Percentiles rank a stretch among this genome's conserved stretches.
Conservation (phyloP, 2,113 vertebrate genomes). For the Gymnocephalus cernua region DNA sequence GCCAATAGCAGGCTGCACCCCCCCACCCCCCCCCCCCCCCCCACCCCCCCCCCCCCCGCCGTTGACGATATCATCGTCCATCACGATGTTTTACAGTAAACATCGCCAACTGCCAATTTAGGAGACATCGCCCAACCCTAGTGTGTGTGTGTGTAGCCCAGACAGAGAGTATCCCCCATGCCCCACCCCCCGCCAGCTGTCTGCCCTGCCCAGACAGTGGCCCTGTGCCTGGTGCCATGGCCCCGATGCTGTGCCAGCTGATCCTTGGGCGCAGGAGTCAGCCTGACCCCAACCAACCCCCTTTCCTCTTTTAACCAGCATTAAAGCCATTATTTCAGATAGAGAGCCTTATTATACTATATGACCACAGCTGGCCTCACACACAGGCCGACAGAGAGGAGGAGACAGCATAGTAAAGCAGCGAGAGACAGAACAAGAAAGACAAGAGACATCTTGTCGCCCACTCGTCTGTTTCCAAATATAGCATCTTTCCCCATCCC, state of each 20-base stretch:
- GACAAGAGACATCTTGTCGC: constrained; percentile 49
- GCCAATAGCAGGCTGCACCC: too few relatives aligned
- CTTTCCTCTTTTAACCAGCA: constrained; percentile 64
- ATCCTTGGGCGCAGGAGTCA: constrained; percentile 66
- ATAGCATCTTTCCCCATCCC: constrained; percentile 53
- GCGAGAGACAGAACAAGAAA: constrained; percentile 25
- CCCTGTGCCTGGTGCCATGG: constrained; percentile 76
- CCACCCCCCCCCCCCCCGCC: too few relatives aligned
- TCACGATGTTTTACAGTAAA: too few relatives aligned
- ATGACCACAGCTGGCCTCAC: constrained; percentile 68
- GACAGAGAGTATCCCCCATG: constrained; percentile 40
- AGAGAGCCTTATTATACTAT: constrained; percentile 71
- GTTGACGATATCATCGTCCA: too few relatives aligned
- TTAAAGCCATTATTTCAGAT: constrained; percentile 72
- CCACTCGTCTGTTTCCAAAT: constrained; percentile 70
- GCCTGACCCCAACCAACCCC: constrained; percentile 60
- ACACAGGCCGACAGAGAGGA: constrained; percentile 12
- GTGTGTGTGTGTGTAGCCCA: constrained; percentile 38
- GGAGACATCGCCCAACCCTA: too few relatives aligned
- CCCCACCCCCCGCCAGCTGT: constrained; percentile 67
- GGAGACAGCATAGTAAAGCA: constrained; percentile 6
- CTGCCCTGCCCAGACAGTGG: constrained; percentile 74
- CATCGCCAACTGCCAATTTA: too few relatives aligned
- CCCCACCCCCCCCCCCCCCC: too few relatives aligned
- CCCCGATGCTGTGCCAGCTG: constrained; percentile 75